Conservation (phyloP, 2,888 invertebrate species). For the Barypeithes pellucidus region DNA sequence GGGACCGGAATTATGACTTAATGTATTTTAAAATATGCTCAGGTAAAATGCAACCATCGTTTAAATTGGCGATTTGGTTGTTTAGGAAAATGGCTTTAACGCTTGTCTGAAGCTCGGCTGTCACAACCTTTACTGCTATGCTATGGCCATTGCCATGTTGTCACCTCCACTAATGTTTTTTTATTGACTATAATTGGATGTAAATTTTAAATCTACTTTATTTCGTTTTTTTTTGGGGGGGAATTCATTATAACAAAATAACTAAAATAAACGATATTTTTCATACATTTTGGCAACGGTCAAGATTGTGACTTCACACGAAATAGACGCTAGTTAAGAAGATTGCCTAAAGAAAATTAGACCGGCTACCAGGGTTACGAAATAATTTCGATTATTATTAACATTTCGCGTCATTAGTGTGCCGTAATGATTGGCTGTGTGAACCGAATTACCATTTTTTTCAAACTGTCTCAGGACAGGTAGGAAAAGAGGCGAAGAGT, state of each 20-base stretch:
- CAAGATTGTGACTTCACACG: no score
- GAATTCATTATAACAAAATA: no score
- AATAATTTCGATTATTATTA: slow-evolving; percentile 57
- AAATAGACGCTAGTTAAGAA: no score
- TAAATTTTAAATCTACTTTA: no score
- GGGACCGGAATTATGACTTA: slow-evolving; percentile 59
- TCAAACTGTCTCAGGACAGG: neutral
- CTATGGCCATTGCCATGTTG: no score
- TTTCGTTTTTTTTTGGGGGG: no score
- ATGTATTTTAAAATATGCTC: slow-evolving; percentile 62
- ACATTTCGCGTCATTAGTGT: slow-evolving; percentile 41
- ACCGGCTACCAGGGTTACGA: slow-evolving; percentile 58
- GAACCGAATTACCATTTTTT: slow-evolving; percentile 19
- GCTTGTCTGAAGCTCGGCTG: no score
- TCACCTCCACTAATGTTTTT: no score
- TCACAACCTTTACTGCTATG: no score
- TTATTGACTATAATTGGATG: no score
- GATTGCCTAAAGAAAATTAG: slow-evolving; percentile 46
- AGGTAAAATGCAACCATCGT: slow-evolving; percentile 36
- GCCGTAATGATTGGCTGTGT: slow-evolving; percentile 11
- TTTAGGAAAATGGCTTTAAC: slow-evolving; percentile 48
- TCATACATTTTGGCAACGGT: no score
- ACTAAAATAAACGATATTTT: no score
- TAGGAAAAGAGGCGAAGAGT: neutral
- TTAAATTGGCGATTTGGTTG: slow-evolving; percentile 41